A percentile compares a stretch with the other conserved stretches of the same genome.
phyloP scores from a whole-genome alignment of 2,797 vertebrate genomes.

The Pangasius larnaudii region DNA sequence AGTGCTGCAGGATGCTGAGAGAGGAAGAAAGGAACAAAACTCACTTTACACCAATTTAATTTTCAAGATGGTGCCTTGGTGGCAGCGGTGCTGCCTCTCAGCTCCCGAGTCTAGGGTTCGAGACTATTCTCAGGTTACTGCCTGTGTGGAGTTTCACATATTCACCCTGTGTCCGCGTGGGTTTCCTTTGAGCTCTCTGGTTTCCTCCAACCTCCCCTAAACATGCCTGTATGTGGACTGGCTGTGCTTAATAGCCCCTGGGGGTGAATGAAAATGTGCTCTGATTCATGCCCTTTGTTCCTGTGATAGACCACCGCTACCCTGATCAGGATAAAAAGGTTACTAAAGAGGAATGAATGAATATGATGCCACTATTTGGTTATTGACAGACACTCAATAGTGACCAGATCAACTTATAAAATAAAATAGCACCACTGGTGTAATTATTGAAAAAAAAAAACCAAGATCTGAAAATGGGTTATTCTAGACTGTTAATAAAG shows the following conservation, averaged over 20 bases:
- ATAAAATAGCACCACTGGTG: not conserved
- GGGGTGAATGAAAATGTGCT: not conserved
- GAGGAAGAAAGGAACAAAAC: not conserved
- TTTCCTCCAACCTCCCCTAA: not conserved
- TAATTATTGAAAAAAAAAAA: not conserved
- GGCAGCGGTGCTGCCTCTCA: not conserved
- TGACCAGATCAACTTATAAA: not conserved
- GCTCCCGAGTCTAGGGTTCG: not conserved
- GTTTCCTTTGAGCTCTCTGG: not conserved
- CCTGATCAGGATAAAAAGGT: not conserved
- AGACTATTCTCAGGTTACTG: not conserved
- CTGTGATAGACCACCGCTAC: not conserved
- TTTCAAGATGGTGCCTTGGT: not conserved
- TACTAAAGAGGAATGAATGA: not conserved
- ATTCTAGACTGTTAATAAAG: not conserved
- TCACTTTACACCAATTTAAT: not conserved
- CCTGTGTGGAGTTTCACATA: not conserved
- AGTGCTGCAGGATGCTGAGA: not conserved
- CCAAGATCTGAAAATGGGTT: not conserved
- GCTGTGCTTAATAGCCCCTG: not conserved
- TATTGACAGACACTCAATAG: too few species aligned
- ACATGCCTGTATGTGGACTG: not conserved
- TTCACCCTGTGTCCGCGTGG: not conserved
- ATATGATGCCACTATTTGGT: not conserved
- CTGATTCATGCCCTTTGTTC: not conserved